phyloP scores from a whole-genome alignment of 1,140 invertebrate genomes.

The Coenobita brevimanus region DNA sequence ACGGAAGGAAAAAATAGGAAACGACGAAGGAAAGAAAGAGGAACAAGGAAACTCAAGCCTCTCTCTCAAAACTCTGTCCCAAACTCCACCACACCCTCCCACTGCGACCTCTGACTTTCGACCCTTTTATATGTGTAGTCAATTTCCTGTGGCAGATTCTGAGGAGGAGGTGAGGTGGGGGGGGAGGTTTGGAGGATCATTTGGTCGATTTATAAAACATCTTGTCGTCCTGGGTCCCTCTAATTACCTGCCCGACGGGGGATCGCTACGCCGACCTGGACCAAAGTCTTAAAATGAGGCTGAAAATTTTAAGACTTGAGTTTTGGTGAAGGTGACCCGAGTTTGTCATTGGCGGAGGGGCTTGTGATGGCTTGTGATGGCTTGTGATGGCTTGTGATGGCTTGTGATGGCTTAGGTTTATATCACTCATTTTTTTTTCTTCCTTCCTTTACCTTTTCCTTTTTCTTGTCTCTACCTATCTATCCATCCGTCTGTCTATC shows the following conservation, averaged over 20 bases:
- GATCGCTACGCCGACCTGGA: neutral
- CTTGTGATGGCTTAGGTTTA: too few species aligned
- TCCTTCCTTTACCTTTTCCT: too few species aligned
- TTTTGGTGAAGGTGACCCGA: too few species aligned
- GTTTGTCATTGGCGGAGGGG: too few species aligned
- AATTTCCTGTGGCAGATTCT: constrained; percentile 54
- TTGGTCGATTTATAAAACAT: constrained; percentile 22
- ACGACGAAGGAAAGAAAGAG: neutral
- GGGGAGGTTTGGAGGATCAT: neutral
- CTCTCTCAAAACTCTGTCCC: neutral
- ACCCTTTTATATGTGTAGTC: constrained; percentile 45
- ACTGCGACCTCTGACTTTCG: constrained; percentile 45
- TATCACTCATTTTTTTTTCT: too few species aligned
- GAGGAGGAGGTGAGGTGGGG: too few species aligned
- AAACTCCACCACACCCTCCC: neutral
- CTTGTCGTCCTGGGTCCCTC: neutral
- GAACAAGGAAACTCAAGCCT: neutral
- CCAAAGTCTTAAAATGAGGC: neutral
- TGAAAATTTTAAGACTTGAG: neutral
- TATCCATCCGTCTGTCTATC: too few species aligned
- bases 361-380: too few species aligned
- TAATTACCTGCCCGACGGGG: constrained; percentile 19
- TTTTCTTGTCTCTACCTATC: too few species aligned
- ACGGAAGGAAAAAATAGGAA: too few species aligned
- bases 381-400: too few species aligned